Conservation (phyloP, 2,888 invertebrate species). For the Campaea margaritaria region DNA sequence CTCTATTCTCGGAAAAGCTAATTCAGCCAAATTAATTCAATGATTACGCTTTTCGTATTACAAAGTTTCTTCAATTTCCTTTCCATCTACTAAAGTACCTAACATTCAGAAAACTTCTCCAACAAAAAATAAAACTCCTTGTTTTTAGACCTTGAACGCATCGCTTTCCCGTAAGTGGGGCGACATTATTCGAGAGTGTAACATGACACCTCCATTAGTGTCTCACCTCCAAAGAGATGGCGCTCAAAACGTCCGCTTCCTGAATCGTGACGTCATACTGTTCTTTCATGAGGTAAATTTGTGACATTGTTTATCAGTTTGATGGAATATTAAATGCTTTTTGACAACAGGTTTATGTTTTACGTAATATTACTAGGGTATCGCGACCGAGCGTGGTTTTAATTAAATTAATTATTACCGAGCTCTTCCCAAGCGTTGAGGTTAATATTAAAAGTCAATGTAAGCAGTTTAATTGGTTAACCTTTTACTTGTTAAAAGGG, state of each 20-base stretch:
- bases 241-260: slow-evolving; percentile 52
- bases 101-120: slow-evolving; percentile 36
- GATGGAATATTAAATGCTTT: slow-evolving; percentile 33
- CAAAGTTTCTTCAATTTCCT: neutral
- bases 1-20: no score
- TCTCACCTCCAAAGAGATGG: slow-evolving; percentile 56
- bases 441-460: slow-evolving; percentile 15
- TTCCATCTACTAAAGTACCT: slow-evolving; percentile 18
- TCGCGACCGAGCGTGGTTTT: slow-evolving; percentile 24
- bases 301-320: slow-evolving; percentile 28
- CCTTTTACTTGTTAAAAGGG: no score
- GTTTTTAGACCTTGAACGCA: slow-evolving; percentile 15
- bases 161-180: slow-evolving; percentile 43
- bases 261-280: slow-evolving; percentile 35
- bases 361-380: slow-evolving; percentile 27
- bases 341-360: slow-evolving; percentile 35
- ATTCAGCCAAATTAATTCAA: no score
- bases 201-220: slow-evolving; percentile 71
- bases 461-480: neutral
- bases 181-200: slow-evolving; percentile 54
- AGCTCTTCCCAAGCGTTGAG: slow-evolving; percentile 10
- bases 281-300: slow-evolving; percentile 17
- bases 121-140: no score
- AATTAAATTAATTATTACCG: slow-evolving; percentile 28
- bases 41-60: no score